Evolutionary conservation across 2,797 vertebrate species (phyloP).

Genomic region (Phrynocephalus guinanensis): DNA sequence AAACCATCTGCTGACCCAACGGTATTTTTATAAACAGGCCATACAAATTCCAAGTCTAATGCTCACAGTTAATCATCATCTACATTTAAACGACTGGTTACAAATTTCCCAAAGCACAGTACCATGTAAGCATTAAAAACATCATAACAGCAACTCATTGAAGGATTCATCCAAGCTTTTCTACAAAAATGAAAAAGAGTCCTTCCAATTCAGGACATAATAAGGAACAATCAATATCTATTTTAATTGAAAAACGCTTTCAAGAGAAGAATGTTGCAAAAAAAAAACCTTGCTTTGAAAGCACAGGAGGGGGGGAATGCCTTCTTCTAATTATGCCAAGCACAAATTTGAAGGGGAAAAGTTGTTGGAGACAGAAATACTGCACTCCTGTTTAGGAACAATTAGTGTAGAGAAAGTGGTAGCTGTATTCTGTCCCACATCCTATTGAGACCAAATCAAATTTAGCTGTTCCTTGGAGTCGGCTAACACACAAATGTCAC

Average conservation of each 20-base stretch:
- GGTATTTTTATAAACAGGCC: neutral
- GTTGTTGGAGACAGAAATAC: neutral
- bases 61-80: neutral
- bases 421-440: neutral
- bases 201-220: neutral
- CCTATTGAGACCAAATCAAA: neutral
- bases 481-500: neutral
- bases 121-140: neutral
- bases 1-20: neutral
- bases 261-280: neutral
- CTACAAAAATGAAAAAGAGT: neutral
- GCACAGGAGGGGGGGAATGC: neutral
- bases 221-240: neutral
- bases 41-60: neutral
- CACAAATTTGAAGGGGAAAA: neutral
- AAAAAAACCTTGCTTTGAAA: neutral
- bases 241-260: conserved; percentile 6
- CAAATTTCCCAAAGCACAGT: neutral
- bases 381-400: neutral
- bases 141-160: neutral
- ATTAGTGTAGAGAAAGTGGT: neutral
- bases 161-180: neutral
- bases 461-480: neutral
- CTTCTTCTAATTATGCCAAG: neutral
- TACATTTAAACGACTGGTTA: neutral